Conservation (phyloP, 2,797 vertebrate species). For the Protonibea diacanthus region DNA sequence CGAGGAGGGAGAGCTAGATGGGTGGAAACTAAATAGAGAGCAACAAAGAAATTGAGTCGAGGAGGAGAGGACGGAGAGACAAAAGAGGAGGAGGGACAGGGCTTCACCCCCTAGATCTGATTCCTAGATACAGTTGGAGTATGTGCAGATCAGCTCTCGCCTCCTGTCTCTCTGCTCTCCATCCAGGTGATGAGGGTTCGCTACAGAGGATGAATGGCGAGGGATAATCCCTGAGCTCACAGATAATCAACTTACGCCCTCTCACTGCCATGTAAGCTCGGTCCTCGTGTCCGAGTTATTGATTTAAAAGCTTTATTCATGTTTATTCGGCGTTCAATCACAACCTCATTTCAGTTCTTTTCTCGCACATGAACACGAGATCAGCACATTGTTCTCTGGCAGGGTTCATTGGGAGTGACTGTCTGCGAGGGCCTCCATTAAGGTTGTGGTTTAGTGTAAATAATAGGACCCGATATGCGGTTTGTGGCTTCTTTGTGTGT, state of each 20-base stretch:
- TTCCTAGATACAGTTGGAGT: conserved; percentile 12
- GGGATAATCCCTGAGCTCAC: conserved; percentile 65
- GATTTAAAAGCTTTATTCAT: conserved; percentile 62
- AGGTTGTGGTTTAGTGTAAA: conserved; percentile 46
- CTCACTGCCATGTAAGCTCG: conserved; percentile 43
- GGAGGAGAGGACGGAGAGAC: conserved; percentile 6
- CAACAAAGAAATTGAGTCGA: conserved; percentile 20
- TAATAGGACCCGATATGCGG: conserved; percentile 45
- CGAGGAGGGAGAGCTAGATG: conserved; percentile 21
- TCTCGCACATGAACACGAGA: not conserved
- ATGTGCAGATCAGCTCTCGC: conserved; percentile 21
- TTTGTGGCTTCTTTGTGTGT: conserved; percentile 38
- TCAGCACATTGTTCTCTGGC: not conserved
- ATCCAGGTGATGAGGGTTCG: conserved; percentile 48
- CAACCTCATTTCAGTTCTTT: conserved; percentile 37
- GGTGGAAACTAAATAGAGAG: conserved; percentile 22
- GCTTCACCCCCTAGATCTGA: conserved; percentile 24
- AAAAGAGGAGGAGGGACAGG: not conserved
- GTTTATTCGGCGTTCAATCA: conserved; percentile 57
- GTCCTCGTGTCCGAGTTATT: conserved; percentile 54
- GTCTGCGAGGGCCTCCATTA: conserved; percentile 35
- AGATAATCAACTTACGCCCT: conserved; percentile 66
- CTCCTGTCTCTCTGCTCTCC: conserved; percentile 20
- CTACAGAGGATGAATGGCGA: conserved; percentile 49
- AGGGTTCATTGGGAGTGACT: conserved; percentile 17